Evolutionary conservation across 1,140 invertebrate species (phyloP).

Genomic region (Megalonaias nervosa): DNA sequence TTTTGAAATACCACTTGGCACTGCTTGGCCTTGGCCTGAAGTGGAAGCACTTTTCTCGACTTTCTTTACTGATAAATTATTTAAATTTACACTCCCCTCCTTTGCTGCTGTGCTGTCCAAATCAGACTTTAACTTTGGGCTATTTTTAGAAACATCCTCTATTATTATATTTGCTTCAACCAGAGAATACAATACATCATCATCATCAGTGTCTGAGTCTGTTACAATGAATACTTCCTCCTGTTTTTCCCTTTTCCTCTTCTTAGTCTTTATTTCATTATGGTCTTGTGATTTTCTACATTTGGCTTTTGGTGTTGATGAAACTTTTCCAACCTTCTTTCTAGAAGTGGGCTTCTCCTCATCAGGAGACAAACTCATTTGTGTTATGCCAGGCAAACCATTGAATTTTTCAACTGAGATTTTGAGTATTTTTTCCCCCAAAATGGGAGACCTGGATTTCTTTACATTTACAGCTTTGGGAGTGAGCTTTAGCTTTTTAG

Average conservation of each 20-base stretch:
- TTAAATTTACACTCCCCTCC: too few relatives aligned
- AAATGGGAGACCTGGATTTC: too few relatives aligned
- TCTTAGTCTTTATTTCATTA: neutral
- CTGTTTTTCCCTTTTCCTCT: conserved; percentile 14
- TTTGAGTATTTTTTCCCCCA: too few relatives aligned
- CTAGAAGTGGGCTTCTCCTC: neutral
- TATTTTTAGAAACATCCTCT: neutral
- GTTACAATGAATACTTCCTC: neutral
- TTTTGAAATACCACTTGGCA: neutral
- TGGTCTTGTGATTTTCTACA: too few relatives aligned
- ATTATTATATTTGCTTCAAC: conserved; percentile 15
- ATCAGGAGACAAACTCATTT: neutral
- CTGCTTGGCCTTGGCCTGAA: too few relatives aligned
- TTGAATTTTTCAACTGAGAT: too few relatives aligned
- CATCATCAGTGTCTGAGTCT: conserved; percentile 38
- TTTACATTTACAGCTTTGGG: neutral
- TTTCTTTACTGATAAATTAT: too few relatives aligned
- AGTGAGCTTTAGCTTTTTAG: neutral
- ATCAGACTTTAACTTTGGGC: conserved; percentile 8
- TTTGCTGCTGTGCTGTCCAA: neutral
- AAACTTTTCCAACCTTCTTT: neutral
- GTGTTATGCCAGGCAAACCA: neutral
- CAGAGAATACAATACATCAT: conserved; percentile 44
- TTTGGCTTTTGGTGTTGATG: neutral
- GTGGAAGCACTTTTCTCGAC: too few relatives aligned